A percentile compares a stretch with the other conserved stretches of the same genome.
These are phyloP conservation scores for Patiria pectinifera DNA, from an alignment of 53 echinoderm and acorn worm genomes.

Conservation along the genomic window DNA sequence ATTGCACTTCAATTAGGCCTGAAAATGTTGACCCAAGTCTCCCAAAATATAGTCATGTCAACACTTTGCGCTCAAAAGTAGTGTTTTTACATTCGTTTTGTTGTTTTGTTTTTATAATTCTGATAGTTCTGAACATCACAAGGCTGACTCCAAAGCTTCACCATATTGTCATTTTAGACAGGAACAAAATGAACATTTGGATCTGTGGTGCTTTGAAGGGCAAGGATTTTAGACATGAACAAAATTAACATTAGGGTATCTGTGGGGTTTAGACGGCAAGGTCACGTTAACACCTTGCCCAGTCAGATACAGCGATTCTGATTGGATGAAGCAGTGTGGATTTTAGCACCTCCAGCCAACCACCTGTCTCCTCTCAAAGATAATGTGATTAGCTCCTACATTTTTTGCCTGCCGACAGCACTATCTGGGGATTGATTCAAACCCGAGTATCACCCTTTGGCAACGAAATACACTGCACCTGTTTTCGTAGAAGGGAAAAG, in stretches of 20 bases:
- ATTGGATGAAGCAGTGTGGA: slow-evolving; percentile 15
- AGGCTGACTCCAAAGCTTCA: background rate
- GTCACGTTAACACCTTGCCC: slow-evolving; percentile 13
- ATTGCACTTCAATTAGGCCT: no score
- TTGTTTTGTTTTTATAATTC: no score
- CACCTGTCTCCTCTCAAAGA: slow-evolving; percentile 6
- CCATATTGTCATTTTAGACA: background rate
- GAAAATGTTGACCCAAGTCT: no score
- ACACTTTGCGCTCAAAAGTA: no score
- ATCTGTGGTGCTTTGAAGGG: background rate
- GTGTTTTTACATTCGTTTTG: no score
- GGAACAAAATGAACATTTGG: slow-evolving; percentile 3
- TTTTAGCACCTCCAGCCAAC: slow-evolving; percentile 27
- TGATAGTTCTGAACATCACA: no score
- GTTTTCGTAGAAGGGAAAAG: background rate
- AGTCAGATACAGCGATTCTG: slow-evolving; percentile 21
- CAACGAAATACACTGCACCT: background rate
- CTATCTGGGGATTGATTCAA: background rate
- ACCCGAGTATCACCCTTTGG: background rate
- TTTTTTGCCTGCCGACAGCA: background rate
- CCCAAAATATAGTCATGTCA: no score
- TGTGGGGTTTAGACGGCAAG: no score
- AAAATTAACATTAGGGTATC: no score
- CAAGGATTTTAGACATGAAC: background rate
- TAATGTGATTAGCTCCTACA: slow-evolving; percentile 19